These are phyloP conservation scores for Aethes cnicana DNA, from an alignment of 2,888 invertebrate genomes.

Conservation along the genomic window DNA sequence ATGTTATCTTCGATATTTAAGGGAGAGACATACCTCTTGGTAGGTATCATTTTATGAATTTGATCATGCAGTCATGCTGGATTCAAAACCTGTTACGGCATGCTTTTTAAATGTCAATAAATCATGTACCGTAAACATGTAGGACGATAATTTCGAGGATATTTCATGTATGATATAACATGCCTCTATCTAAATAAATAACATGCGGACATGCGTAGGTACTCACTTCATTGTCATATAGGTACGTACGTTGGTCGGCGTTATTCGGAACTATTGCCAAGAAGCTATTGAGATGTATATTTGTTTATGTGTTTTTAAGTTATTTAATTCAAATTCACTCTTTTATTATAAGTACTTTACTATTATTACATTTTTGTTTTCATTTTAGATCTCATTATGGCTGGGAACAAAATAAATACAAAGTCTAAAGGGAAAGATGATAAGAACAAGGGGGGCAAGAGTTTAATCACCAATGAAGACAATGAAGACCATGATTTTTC, in stretches of 20 bases:
- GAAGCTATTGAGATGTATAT: background rate
- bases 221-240: slow-evolving; percentile 37
- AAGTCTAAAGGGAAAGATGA: slow-evolving; percentile 71
- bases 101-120: slow-evolving; percentile 13
- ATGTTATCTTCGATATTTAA: slow-evolving; percentile 64
- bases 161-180: background rate
- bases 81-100: slow-evolving; percentile 32
- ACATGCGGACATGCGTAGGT: slow-evolving; percentile 28
- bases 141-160: background rate
- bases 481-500: slow-evolving; percentile 78
- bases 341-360: too few relatives aligned
- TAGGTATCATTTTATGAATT: slow-evolving; percentile 56
- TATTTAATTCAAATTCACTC: too few relatives aligned
- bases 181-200: slow-evolving; percentile 28
- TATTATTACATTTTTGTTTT: slow-evolving; percentile 30
- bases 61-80: slow-evolving; percentile 63
- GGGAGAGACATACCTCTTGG: slow-evolving; percentile 74
- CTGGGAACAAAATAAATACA: slow-evolving; percentile 69
- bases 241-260: slow-evolving; percentile 54
- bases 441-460: slow-evolving; percentile 60
- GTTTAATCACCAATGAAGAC: slow-evolving; percentile 57
- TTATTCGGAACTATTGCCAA: slow-evolving; percentile 49
- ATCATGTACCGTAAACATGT: background rate
- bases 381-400: slow-evolving; percentile 55
- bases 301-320: slow-evolving; percentile 6